Conservation (phyloP, 2,113 vertebrate species). For the Zingel zingel region DNA sequence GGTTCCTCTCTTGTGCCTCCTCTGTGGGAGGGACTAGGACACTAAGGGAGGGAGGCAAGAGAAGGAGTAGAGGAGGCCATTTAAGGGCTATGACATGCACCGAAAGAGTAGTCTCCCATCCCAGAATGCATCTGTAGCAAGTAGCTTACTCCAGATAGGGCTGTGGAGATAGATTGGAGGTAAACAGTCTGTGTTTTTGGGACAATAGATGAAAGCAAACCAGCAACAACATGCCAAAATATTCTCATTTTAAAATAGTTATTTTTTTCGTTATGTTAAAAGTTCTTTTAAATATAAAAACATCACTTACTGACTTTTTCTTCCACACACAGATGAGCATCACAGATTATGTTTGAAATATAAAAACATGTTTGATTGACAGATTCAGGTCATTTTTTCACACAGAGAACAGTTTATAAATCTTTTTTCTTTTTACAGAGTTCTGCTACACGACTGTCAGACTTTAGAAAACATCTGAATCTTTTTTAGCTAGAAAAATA, state of each 20-base stretch:
- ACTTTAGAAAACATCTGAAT: slow-evolving; percentile 31
- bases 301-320: slow-evolving; percentile 11
- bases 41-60: too few relatives aligned
- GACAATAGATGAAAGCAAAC: slow-evolving; percentile 28
- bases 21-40: too few relatives aligned
- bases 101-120: too few relatives aligned
- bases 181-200: slow-evolving; percentile 14
- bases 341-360: slow-evolving; percentile 52
- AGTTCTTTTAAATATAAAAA: slow-evolving; percentile 67
- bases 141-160: too few relatives aligned
- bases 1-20: too few relatives aligned
- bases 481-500: slow-evolving; percentile 79
- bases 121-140: too few relatives aligned
- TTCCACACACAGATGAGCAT: slow-evolving; percentile 35
- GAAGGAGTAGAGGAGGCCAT: too few relatives aligned
- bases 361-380: slow-evolving; percentile 58
- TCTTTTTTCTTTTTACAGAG: slow-evolving; percentile 2
- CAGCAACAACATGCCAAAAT: slow-evolving; percentile 64
- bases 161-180: neutral
- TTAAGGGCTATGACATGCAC: too few relatives aligned
- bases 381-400: slow-evolving; percentile 32
- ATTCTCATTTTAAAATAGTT: slow-evolving; percentile 74
- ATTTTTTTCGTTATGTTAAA: slow-evolving; percentile 50
- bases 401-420: slow-evolving; percentile 34
- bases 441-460: slow-evolving; percentile 59